Evolutionary conservation across 2,797 vertebrate genomes (phyloP), one percentile per base, ranked within the genome.

Genomic region (Chelon auratus): DNA sequence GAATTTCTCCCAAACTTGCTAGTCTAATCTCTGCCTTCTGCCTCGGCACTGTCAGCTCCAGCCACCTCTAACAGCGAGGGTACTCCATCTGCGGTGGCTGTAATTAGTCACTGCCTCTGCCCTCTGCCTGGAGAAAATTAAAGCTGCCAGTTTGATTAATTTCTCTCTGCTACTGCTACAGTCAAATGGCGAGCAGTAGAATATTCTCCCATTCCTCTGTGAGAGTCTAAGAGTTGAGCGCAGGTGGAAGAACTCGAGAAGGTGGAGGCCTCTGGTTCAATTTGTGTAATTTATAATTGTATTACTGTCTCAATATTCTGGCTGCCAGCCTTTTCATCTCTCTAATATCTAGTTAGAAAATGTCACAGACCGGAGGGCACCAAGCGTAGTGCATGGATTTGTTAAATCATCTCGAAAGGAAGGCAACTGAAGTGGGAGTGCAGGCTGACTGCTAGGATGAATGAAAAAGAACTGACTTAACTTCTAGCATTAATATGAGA

Each of bases 101-200:
- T 65, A 79, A 74, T 85, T 80, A 82, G 70, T 84, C 72, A 80
- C 66, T 81, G 78, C 48, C 50, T 45, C 69, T 65, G 77, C 64
- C 62, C 63, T 81, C 63, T 82, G 78, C 63, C 53, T 20, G 56
- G 45, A 71, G 70, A 77, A 87, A 82, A 87, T 85, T 74, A 72
- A 85, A 81, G 53, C 67, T 87, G 61, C 51, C 64, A 9, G 13
- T 71, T 68, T 84, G 76, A 90, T 86, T 75, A 39, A 81, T 87
- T 48, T 75, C 37, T 37, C 33, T 33, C 36, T 72, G 63, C 57
- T 67, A 18, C 33, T 37, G 64, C 78, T 51, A 72, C 53, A 68
- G 55, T 72, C 52, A 55, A 54, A 47, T 2, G 54, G 53, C 60
- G 26, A 54, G 30, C 72, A 40, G 17, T 15, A 55, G 39, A 78